Percentiles rank a stretch among this genome's conserved stretches.
phyloP scores from a whole-genome alignment of 64 coral and sea anemone genomes.

The Stylophora pistillata region DNA sequence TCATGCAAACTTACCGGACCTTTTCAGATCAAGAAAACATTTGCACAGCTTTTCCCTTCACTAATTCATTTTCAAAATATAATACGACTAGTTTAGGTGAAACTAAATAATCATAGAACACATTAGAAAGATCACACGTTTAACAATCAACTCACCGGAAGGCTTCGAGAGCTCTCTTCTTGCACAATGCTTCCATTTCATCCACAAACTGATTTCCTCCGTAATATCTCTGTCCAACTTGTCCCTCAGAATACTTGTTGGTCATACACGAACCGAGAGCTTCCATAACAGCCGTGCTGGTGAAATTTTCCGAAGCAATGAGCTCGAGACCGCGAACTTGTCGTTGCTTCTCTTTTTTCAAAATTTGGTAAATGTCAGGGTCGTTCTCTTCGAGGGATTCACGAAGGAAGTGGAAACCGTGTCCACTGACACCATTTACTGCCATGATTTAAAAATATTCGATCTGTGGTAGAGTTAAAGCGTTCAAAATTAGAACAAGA shows the following conservation, averaged over 20 bases:
- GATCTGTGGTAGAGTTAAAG: neutral
- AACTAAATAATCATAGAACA: neutral
- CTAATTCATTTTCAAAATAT: too few species aligned
- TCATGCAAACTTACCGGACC: too few species aligned
- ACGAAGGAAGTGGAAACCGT: conserved; percentile 48
- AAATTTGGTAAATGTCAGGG: conserved; percentile 88
- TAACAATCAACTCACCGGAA: conserved; percentile 59
- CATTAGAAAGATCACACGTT: conserved; percentile 22
- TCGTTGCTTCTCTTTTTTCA: conserved; percentile 93
- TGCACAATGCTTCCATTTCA: conserved; percentile 92
- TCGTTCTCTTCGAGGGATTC: conserved; percentile 72
- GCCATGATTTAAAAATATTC: conserved; percentile 22
- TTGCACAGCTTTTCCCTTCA: too few species aligned
- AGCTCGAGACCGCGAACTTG: conserved; percentile 92
- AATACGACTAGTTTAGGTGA: neutral
- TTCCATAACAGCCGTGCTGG: conserved; percentile 94
- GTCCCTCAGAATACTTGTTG: conserved; percentile 96
- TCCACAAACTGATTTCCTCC: conserved; percentile 96
- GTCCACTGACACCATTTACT: conserved; percentile 21
- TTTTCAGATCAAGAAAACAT: too few species aligned
- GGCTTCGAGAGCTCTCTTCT: conserved; percentile 77
- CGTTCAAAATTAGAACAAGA: neutral
- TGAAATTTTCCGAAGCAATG: conserved; percentile 99
- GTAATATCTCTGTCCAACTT: conserved; percentile 95
- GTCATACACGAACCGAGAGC: conserved; percentile 94